Base-by-base conservation (phyloP, 2,797 vertebrate species). In the Myiotriccus ornatus region DNA sequence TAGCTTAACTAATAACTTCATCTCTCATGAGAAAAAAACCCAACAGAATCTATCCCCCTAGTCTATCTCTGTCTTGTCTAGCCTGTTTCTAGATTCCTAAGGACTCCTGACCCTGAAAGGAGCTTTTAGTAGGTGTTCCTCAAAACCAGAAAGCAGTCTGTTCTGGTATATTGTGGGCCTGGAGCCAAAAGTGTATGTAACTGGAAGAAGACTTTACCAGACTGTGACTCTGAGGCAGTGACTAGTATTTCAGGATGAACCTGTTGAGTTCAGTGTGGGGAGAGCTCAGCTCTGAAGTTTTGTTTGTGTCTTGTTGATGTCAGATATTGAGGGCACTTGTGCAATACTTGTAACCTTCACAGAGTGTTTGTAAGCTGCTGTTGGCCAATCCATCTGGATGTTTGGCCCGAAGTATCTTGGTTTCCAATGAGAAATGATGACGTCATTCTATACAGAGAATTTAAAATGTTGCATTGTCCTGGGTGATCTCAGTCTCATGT, bases 221-320 rank as follows among this genome's bases (percentile, higher is more conserved):
- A 6, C 32, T 57, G 34, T 91, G 69, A 47, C 0, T 2, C 35
- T 43, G n/a, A 65, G 49, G 43, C 0, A 1, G 14, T 93, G 85
- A 94, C 57, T 88, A 25, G 84, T 43, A 67, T 73, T 91, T 87
- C 63, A 70, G 83, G 67, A 82, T 76, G 67, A 88, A 44, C 63
- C 60, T 82, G 63, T 87, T 6, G 8, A 5, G 24, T 41, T 82
- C 70, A 84, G 41, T 1, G 2, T 80, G 53, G 49, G 37, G 46
- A 81, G 27, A 64, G 39, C 64, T 87, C 18, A 23, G 41, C 27
- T 92, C 60, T 65, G 87, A 80, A 32, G 30, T 35, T 65, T 28
- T 41, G 22, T 79, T 65, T 60, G 25, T 0, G 50, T 55, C 63
- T 86, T 86, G 44, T 44, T 92, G 78, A 37, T 73, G 84, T 52